Evolutionary conservation across 2,113 vertebrate genomes (phyloP).

Genomic region (Callithrix jacchus): DNA sequence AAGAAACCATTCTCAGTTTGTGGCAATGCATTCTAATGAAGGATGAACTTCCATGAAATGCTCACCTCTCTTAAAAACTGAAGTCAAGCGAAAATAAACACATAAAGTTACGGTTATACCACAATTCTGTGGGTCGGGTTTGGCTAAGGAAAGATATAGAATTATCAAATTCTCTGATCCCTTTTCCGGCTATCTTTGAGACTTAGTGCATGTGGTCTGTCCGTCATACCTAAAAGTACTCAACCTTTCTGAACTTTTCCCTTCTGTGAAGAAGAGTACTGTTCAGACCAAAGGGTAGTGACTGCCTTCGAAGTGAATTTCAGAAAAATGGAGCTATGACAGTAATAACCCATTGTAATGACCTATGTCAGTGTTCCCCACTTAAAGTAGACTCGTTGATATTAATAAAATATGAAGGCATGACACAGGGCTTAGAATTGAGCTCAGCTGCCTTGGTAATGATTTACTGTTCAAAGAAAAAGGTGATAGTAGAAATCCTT

Average conservation of each 20-base stretch:
- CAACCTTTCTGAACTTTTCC: not conserved
- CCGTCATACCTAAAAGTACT: slow-evolving; percentile 39
- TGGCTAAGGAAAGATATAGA: not conserved
- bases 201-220: not conserved
- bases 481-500: not conserved
- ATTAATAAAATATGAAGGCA: slow-evolving; percentile 51
- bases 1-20: not conserved
- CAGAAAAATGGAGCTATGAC: slow-evolving; percentile 45
- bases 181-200: slow-evolving; percentile 31
- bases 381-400: not conserved
- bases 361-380: slow-evolving; percentile 24
- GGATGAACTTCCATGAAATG: not conserved
- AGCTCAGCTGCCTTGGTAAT: not conserved
- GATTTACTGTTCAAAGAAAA: slow-evolving; percentile 42
- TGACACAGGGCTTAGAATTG: slow-evolving; percentile 18
- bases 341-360: slow-evolving; percentile 48
- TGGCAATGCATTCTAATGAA: not conserved
- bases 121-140: not conserved
- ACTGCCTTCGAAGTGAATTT: slow-evolving; percentile 45
- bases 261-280: not conserved
- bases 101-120: not conserved
- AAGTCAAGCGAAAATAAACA: slow-evolving; percentile 13
- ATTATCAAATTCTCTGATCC: not conserved
- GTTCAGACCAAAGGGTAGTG: slow-evolving; percentile 40
- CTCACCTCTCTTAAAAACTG: not conserved